Conservation (phyloP, 2,113 vertebrate species). For the Prolemur simus region DNA sequence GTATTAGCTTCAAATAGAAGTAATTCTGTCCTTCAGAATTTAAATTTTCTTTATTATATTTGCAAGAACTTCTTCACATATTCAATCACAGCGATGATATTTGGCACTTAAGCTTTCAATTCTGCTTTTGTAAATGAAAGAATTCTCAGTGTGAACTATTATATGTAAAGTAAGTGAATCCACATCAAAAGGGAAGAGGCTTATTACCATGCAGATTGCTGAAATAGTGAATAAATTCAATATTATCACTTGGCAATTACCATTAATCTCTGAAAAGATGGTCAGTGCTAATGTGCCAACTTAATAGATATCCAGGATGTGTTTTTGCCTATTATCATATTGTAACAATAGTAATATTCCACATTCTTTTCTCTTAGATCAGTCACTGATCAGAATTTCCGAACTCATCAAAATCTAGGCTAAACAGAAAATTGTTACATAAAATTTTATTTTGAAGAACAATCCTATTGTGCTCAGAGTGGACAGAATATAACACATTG, state of each 20-base stretch:
- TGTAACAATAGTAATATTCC: not conserved
- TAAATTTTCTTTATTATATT: constrained; percentile 32
- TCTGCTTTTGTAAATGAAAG: constrained; percentile 31
- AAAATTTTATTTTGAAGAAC: not conserved
- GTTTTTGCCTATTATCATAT: not conserved
- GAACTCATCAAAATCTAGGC: not conserved
- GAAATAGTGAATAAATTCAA: not conserved
- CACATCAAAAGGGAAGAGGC: not conserved
- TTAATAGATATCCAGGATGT: not conserved
- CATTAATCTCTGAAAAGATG: not conserved
- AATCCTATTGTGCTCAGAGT: not conserved
- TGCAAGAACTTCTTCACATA: not conserved
- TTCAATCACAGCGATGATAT: constrained; percentile 12
- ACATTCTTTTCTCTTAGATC: not conserved
- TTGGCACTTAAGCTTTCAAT: not conserved
- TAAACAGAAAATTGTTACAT: not conserved
- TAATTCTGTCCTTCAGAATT: not conserved
- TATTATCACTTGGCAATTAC: not conserved
- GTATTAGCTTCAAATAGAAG: not conserved
- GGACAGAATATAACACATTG: not conserved
- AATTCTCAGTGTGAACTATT: not conserved
- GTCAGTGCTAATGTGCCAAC: not conserved
- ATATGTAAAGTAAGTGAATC: not conserved
- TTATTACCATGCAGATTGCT: not conserved
- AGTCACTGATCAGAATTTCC: not conserved